Percentiles rank a stretch among this genome's conserved stretches.
Conservation (phyloP, 2,113 vertebrate genomes). For the Arenaria interpres region DNA sequence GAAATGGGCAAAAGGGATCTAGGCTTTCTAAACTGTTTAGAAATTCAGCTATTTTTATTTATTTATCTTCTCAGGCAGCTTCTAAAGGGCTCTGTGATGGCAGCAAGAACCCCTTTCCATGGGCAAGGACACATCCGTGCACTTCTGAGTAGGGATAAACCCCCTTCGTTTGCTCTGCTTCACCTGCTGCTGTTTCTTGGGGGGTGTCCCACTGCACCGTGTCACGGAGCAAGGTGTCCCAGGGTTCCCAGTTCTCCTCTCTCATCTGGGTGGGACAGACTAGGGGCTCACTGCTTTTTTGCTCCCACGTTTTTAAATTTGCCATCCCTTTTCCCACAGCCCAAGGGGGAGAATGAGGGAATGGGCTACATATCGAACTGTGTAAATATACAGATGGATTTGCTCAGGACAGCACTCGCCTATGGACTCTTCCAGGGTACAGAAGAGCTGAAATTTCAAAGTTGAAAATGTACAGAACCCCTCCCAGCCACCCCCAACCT, state of each 20-base stretch:
- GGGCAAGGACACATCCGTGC: rapidly evolving
- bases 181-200: background rate
- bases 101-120: background rate
- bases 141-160: background rate
- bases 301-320: background rate
- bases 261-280: background rate
- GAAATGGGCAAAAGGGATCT: background rate
- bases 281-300: background rate
- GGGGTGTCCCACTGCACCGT: background rate
- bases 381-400: background rate
- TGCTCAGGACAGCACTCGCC: background rate
- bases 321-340: background rate
- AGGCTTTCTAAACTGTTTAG: background rate
- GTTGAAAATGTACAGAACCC: background rate
- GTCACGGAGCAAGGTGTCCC: background rate
- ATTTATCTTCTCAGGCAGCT: background rate
- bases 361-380: background rate
- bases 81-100: background rate
- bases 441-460: background rate
- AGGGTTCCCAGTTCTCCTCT: background rate
- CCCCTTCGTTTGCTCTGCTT: background rate
- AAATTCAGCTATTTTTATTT: background rate
- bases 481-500: background rate
- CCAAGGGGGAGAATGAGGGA: background rate
- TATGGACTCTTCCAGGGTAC: background rate